These are phyloP conservation scores for Cephalotes varians DNA, from an alignment of 2,888 invertebrate species.

Conservation along the genomic window DNA sequence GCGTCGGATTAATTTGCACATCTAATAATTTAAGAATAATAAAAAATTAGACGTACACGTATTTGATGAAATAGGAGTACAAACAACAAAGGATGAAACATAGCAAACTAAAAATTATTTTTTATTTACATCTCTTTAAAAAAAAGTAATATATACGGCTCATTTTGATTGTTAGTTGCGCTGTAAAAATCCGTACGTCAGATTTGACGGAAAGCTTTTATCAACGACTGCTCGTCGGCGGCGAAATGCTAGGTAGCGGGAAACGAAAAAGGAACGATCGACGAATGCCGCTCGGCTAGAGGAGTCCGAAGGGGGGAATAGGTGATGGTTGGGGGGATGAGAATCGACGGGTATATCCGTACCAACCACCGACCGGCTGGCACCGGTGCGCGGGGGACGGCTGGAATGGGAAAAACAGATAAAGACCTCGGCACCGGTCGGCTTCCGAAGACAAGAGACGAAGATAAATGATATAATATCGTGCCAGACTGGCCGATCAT, in stretches of 20 bases:
- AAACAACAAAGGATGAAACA: too few relatives aligned
- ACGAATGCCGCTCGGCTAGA: constrained; percentile 14
- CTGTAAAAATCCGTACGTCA: constrained; percentile 52
- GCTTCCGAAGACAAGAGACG: constrained; percentile 77
- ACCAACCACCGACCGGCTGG: constrained; percentile 65
- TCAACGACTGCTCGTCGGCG: constrained; percentile 58
- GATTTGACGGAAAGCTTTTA: constrained; percentile 60
- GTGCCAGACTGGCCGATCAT: constrained; percentile 80
- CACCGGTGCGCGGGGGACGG: constrained; percentile 46
- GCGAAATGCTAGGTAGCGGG: constrained; percentile 47
- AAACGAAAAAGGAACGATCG: constrained; percentile 33
- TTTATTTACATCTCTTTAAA: background rate
- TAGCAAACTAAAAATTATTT: background rate
- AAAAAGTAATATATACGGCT: constrained; percentile 7
- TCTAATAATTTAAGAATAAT: background rate
- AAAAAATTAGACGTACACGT: background rate
- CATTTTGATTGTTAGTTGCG: constrained; percentile 33
- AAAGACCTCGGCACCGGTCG: constrained; percentile 66
- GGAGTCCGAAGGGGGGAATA: background rate
- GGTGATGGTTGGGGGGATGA: constrained; percentile 44
- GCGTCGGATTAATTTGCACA: too few relatives aligned
- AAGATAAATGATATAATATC: constrained; percentile 85
- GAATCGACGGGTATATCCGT: constrained; percentile 69
- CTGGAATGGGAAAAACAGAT: constrained; percentile 72
- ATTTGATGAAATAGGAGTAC: too few relatives aligned